Base-by-base conservation (phyloP, 2,113 vertebrate genomes). In the Petroica traversi region DNA sequence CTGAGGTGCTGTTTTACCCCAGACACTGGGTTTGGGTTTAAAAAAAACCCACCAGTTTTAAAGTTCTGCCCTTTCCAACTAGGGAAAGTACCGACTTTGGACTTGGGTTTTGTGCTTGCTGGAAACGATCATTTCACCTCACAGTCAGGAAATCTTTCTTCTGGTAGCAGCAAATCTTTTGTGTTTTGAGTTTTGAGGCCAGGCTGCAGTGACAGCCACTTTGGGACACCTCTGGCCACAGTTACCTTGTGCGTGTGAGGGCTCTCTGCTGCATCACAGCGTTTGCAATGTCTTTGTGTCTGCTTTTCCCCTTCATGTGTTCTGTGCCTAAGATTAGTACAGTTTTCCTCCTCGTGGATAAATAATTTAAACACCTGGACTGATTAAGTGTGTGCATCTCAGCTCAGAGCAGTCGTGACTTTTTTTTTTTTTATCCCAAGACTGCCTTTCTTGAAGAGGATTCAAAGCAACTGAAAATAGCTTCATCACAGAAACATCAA, bases 351-450 rank as follows among this genome's bases (percentile, higher is more conserved):
- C 48, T 80, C 33, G 0, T 45, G 57, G 78, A 88, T 95, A 80
- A 96, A 96, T 96, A 95, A 96, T 95, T 93, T 88, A 97, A 95
- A 71, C 89, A 93, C 87, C 88, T 92, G 88, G 41, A 74, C 92
- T 94, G 92, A 93, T 95, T 79, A 76, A 85, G 83, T 64, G 54
- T 31, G 45, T 40, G 68, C 91, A 55, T 63, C 36, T 75, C 82
- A 49, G 77, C 86, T 78, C 73, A 59, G 55, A 92, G 46, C 48
- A 88, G 79, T 91, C 82, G 83, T 2, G 8, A 87, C 22, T 48
- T 55, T 36, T n/a, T 33, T n/a, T n/a, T 40, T 62, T 82, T 7
- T 19, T 24, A 55, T 87, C 46, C 66, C 54, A 25, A 64, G 71
- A 5, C 81, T 69, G 75, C 76, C 75, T 95, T 88, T 82, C 89